phyloP scores from a whole-genome alignment of 92 coral and sea anemone genomes.

The Parazoanthus atlanticus region DNA sequence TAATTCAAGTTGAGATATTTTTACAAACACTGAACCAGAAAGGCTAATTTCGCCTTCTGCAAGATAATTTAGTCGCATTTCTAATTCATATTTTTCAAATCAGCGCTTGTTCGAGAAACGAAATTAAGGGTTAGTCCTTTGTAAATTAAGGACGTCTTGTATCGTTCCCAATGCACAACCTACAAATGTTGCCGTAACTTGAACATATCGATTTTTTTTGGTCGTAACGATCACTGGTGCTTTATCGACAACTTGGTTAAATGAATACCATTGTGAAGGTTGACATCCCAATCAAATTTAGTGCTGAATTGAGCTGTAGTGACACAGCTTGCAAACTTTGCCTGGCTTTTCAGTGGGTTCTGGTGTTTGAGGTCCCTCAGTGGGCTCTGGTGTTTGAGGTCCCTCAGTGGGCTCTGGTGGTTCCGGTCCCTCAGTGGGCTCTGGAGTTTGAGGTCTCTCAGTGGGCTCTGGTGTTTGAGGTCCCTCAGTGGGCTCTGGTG shows the following conservation, averaged over 20 bases:
- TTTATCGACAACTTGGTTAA: background rate
- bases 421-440: background rate
- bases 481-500: background rate
- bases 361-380: background rate
- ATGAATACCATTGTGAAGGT: background rate
- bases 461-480: background rate
- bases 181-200: too few relatives aligned
- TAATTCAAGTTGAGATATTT: too few relatives aligned
- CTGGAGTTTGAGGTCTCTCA: background rate
- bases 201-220: too few relatives aligned
- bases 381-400: conserved; percentile 17
- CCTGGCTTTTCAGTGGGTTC: background rate
- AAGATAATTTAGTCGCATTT: too few relatives aligned
- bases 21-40: too few relatives aligned
- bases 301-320: background rate
- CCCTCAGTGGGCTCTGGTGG: conserved; percentile 6
- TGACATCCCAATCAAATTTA: background rate
- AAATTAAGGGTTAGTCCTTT: too few relatives aligned
- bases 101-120: too few relatives aligned
- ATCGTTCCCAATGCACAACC: too few relatives aligned
- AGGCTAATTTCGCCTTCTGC: too few relatives aligned
- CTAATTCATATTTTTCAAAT: too few relatives aligned
- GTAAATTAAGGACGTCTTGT: too few relatives aligned
- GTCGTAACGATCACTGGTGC: too few relatives aligned
- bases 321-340: background rate